A percentile compares a stretch with the other conserved stretches of the same genome.
These are phyloP conservation scores for Notoglanidium macrostoma DNA, from an alignment of 2,797 vertebrate species.

Conservation along the genomic window DNA sequence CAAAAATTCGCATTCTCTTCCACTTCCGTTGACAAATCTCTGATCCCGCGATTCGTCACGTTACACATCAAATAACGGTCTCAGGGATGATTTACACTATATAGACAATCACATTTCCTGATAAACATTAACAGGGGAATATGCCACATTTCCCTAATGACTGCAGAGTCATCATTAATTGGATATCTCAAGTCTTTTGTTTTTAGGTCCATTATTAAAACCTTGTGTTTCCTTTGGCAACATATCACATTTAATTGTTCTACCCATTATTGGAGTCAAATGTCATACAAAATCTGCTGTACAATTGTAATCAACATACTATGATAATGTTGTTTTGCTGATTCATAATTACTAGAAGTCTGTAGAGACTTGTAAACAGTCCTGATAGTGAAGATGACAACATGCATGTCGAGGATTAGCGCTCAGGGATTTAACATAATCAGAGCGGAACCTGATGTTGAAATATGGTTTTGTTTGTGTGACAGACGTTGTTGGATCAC, in stretches of 20 bases:
- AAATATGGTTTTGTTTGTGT: constrained; percentile 48
- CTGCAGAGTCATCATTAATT: constrained; percentile 36
- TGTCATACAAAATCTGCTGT: not conserved
- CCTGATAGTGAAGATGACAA: constrained; percentile 63
- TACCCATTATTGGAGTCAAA: constrained; percentile 18
- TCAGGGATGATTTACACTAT: constrained; percentile 22
- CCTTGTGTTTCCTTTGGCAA: constrained; percentile 4
- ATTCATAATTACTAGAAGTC: constrained; percentile 47
- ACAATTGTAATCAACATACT: constrained; percentile 33
- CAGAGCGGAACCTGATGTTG: constrained; percentile 36
- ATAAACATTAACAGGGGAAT: constrained; percentile 21
- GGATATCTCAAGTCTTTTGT: constrained; percentile 18
- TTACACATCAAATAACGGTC: constrained; percentile 40
- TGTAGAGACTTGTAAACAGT: constrained; percentile 1
- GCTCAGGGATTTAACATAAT: constrained; percentile 46
- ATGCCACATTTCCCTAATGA: constrained; percentile 20
- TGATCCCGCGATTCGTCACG: constrained; percentile 62
- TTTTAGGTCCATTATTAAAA: constrained; percentile 33
- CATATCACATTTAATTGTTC: not conserved
- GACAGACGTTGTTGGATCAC: constrained; percentile 68
- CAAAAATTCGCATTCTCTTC: constrained; percentile 72
- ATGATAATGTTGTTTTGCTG: constrained; percentile 54
- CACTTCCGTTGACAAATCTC: constrained; percentile 72
- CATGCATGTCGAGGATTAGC: constrained; percentile 48
- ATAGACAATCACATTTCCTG: constrained; percentile 14